Conservation (phyloP, 2,113 vertebrate genomes). For the Actenoides lindsayi region DNA sequence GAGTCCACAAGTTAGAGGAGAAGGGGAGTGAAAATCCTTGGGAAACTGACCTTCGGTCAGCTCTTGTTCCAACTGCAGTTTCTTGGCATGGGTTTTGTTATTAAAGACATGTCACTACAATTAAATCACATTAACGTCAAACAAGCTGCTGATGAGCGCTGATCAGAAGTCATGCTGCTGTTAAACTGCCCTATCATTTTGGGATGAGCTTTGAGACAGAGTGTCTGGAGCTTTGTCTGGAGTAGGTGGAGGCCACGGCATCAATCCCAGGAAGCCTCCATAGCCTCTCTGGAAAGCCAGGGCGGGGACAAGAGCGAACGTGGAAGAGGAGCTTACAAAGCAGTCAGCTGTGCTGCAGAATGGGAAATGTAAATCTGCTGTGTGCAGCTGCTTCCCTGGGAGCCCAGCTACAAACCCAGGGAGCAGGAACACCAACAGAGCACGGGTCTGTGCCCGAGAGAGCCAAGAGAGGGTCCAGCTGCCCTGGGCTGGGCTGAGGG, state of each 20-base stretch:
- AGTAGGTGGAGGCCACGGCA: neutral
- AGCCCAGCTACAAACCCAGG: neutral
- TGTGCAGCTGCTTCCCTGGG: neutral
- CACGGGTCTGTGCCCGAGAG: too few relatives aligned
- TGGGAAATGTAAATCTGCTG: neutral
- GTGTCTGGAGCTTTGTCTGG: neutral
- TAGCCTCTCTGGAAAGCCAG: neutral
- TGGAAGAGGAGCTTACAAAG: neutral
- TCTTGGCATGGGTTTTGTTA: neutral
- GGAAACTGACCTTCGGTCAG: neutral
- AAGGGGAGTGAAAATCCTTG: neutral
- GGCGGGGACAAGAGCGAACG: too few relatives aligned
- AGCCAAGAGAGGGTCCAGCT: neutral
- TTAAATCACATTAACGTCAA: neutral
- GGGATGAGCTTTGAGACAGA: neutral
- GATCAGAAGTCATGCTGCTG: neutral
- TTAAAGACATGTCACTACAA: neutral
- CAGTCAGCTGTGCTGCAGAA: neutral
- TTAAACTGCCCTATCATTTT: neutral
- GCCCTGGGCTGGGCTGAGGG: neutral
- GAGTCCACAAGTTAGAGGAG: neutral
- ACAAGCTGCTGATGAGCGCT: neutral
- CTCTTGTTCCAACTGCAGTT: neutral
- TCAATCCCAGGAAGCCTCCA: neutral
- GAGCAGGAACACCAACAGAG: fast-evolving